Evolutionary conservation across 2,113 vertebrate genomes (phyloP).

Genomic region (Chloebia gouldiae): DNA sequence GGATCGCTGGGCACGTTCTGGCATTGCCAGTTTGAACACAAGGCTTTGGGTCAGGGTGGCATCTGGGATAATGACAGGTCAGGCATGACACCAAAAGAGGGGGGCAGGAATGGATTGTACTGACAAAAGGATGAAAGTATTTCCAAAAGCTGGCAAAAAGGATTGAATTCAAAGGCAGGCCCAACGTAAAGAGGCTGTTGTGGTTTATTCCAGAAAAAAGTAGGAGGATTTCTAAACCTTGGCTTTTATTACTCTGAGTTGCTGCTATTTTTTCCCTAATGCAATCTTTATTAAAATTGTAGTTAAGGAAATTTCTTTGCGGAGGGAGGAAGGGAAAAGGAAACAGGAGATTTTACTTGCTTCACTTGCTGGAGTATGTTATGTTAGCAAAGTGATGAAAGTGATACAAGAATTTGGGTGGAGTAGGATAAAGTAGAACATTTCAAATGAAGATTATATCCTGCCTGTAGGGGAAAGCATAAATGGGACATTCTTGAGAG

Average conservation of each 20-base stretch:
- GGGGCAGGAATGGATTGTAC: not conserved
- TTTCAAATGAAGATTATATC: not conserved
- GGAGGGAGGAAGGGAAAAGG: not conserved
- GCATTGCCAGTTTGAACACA: too few relatives aligned
- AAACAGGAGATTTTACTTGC: not conserved
- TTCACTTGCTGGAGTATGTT: not conserved
- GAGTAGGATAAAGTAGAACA: not conserved
- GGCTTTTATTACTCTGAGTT: not conserved
- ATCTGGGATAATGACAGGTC: not conserved
- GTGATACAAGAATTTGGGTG: not conserved
- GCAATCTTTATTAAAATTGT: not conserved
- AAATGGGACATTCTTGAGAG: not conserved
- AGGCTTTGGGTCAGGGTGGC: not conserved
- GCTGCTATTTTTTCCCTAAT: not conserved
- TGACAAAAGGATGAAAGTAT: not conserved
- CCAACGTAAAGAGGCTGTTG: not conserved
- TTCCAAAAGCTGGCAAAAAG: not conserved
- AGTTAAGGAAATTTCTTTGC: not conserved
- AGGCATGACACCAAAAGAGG: not conserved
- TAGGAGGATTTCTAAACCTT: not conserved
- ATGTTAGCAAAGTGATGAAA: not conserved
- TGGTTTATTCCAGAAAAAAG: not conserved
- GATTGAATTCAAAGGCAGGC: not conserved
- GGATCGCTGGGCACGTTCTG: rapidly evolving
- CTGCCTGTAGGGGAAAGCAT: not conserved